Evolutionary conservation across 2,113 vertebrate species (phyloP).

Genomic region (Pelmatolapia mariae): DNA sequence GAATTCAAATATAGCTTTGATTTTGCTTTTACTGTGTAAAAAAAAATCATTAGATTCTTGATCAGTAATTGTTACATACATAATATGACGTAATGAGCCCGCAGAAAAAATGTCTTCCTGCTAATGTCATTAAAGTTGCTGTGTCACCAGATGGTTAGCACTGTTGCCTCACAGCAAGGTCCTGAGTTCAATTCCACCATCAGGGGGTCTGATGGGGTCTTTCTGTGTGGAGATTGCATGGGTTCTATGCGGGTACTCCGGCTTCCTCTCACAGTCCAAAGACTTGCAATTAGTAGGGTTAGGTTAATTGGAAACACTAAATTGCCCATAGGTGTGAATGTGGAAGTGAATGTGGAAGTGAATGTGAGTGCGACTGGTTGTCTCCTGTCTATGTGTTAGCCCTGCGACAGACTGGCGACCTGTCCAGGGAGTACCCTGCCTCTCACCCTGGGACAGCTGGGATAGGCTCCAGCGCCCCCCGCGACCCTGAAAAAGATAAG

Average conservation of each 20-base stretch:
- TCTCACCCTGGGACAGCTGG: neutral
- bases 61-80: neutral
- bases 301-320: neutral
- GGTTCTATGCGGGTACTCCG: neutral
- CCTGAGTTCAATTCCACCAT: neutral
- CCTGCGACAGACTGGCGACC: neutral
- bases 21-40: neutral
- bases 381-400: neutral
- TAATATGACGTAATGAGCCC: fast-evolving
- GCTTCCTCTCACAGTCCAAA: neutral
- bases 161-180: neutral
- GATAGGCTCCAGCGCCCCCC: neutral
- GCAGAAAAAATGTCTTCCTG: neutral
- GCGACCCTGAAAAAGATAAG: neutral
- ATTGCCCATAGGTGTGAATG: neutral
- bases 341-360: neutral
- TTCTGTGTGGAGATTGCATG: neutral
- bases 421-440: neutral
- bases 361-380: neutral
- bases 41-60: neutral
- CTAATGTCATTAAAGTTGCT: neutral
- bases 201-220: neutral
- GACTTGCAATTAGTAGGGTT: neutral
- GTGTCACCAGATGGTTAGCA: neutral
- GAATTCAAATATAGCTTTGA: neutral